These are phyloP conservation scores for Whitmania pigra DNA, from an alignment of 1,140 invertebrate species.

Conservation along the genomic window DNA sequence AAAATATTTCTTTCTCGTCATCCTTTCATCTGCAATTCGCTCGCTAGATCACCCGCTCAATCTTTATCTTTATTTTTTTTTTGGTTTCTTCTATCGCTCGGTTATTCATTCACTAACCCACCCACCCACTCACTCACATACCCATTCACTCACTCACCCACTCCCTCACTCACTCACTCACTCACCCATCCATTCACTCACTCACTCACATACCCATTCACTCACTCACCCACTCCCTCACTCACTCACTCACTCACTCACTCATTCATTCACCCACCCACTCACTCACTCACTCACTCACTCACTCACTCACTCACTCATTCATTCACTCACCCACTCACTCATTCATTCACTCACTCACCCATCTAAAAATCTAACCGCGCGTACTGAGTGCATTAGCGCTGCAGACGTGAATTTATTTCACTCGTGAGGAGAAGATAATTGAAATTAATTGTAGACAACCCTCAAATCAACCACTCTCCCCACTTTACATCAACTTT, in stretches of 20 bases:
- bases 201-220: constrained; percentile 27
- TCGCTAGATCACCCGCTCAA: neutral
- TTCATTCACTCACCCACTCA: constrained; percentile 24
- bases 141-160: neutral
- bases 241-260: constrained; percentile 23
- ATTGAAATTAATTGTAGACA: too few species aligned
- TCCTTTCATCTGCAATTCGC: too few species aligned
- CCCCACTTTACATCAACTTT: too few species aligned
- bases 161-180: constrained; percentile 24
- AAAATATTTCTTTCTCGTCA: too few species aligned
- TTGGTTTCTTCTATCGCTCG: neutral
- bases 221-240: constrained; percentile 24
- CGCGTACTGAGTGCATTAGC: too few species aligned
- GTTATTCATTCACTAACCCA: neutral
- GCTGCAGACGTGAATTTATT: too few species aligned
- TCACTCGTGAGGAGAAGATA: too few species aligned
- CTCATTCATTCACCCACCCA: constrained; percentile 23
- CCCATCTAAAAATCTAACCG: constrained; percentile 6
- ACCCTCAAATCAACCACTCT: too few species aligned
- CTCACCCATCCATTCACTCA: constrained; percentile 27
- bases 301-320: constrained; percentile 25
- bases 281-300: constrained; percentile 24
- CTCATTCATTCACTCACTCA: constrained; percentile 20
- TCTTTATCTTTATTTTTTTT: neutral
- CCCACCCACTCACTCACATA: too few species aligned